phyloP scores from a whole-genome alignment of 2,113 vertebrate genomes.

The Thryonomys swinderianus region DNA sequence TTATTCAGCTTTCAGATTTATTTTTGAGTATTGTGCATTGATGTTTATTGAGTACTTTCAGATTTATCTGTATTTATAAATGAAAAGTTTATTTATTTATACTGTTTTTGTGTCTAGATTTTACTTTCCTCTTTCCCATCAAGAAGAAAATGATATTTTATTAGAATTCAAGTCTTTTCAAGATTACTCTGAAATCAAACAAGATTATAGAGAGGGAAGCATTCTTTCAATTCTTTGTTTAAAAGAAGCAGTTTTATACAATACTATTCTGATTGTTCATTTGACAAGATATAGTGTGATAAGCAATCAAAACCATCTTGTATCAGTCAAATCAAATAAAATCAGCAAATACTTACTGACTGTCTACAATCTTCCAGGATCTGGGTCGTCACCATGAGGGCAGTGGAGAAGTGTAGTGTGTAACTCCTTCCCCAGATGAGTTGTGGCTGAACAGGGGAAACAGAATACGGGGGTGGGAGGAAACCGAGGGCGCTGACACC shows the following conservation, averaged over 20 bases:
- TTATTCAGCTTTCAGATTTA: conserved; percentile 61
- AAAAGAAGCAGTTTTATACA: conserved; percentile 19
- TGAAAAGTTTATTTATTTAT: conserved; percentile 64
- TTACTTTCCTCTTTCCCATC: conserved; percentile 59
- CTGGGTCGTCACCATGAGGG: background rate
- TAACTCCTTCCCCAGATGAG: background rate
- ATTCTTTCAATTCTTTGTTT: conserved; percentile 54
- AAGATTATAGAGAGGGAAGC: conserved; percentile 53
- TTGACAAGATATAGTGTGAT: conserved; percentile 53
- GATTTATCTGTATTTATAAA: conserved; percentile 69
- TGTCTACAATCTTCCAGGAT: background rate
- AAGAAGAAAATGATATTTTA: conserved; percentile 51
- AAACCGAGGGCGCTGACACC: background rate
- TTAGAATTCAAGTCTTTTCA: conserved; percentile 61
- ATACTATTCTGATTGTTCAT: conserved; percentile 53
- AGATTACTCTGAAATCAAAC: conserved; percentile 57
- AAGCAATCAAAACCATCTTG: conserved; percentile 31
- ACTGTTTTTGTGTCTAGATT: background rate
- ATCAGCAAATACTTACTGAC: conserved; percentile 34
- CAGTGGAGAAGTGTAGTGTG: background rate
- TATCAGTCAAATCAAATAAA: conserved; percentile 53
- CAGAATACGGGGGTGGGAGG: rapidly evolving
- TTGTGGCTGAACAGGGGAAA: background rate
- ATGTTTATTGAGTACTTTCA: conserved; percentile 52
- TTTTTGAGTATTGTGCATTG: conserved; percentile 54